phyloP scores from a whole-genome alignment of 2,797 vertebrate species.

The Menidia menidia region DNA sequence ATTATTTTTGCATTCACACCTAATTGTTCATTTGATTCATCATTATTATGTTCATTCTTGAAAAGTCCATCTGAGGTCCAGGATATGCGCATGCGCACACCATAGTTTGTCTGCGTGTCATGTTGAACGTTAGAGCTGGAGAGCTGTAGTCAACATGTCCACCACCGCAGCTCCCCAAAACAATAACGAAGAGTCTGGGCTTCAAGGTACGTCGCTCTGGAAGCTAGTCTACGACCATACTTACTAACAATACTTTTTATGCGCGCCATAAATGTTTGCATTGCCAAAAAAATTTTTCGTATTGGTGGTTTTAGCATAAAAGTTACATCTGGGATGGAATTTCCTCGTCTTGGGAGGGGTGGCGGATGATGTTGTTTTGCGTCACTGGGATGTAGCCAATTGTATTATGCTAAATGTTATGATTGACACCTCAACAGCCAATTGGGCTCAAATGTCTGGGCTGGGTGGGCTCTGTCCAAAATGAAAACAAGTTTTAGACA shows the following conservation, averaged over 20 bases:
- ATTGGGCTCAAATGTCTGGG: conserved; percentile 20
- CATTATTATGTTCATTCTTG: background rate
- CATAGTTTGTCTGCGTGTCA: conserved; percentile 56
- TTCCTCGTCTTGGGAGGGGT: conserved; percentile 75
- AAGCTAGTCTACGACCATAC: background rate
- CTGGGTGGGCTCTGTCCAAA: conserved; percentile 62
- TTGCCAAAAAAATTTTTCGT: background rate
- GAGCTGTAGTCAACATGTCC: conserved; percentile 82
- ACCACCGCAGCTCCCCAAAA: conserved; percentile 82
- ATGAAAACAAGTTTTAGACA: conserved; percentile 82
- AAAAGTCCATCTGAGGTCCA: conserved; percentile 4
- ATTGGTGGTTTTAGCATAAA: conserved; percentile 67
- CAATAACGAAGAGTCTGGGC: conserved; percentile 84
- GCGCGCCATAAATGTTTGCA: no score
- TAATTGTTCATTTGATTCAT: no score
- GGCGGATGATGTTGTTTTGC: conserved; percentile 40
- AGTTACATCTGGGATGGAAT: conserved; percentile 71
- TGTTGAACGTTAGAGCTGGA: conserved; percentile 71
- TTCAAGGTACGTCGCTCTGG: conserved; percentile 78
- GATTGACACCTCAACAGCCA: conserved; percentile 68
- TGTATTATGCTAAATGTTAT: background rate
- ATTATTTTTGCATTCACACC: no score
- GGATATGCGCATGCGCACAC: conserved; percentile 69
- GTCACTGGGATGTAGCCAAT: conserved; percentile 66
- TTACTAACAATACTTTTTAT: background rate